These are phyloP conservation scores for Rhyacophila evoluta DNA, from an alignment of 2,888 invertebrate genomes.

Conservation along the genomic window DNA sequence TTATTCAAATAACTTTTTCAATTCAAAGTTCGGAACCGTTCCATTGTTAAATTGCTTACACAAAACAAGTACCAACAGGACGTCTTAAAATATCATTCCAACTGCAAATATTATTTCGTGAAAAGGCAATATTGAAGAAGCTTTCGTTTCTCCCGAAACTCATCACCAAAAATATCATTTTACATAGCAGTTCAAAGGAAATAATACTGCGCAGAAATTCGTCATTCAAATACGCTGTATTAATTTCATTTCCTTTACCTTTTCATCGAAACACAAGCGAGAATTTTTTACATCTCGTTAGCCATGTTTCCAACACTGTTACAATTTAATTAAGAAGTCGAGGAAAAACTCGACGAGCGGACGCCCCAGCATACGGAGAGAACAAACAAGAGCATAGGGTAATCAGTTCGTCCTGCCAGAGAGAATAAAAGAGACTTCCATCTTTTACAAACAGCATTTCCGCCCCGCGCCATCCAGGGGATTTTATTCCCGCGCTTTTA, in stretches of 20 bases:
- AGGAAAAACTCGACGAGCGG: conserved; percentile 21
- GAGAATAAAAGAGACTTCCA: conserved; percentile 8
- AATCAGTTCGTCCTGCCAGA: conserved; percentile 39
- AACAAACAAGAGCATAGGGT: conserved; percentile 37
- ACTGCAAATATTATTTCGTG: too few species aligned
- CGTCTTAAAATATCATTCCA: too few species aligned
- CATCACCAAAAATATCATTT: not conserved
- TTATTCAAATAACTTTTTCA: too few species aligned
- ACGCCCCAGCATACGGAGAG: conserved; percentile 14
- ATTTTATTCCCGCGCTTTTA: conserved; percentile 41
- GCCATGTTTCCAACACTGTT: conserved; percentile 25
- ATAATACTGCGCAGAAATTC: not conserved
- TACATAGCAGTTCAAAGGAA: conserved; percentile 13
- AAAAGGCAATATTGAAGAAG: not conserved
- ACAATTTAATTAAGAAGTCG: conserved; percentile 42
- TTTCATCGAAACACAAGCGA: conserved; percentile 14
- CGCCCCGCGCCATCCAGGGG: conserved; percentile 29
- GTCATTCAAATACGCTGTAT: conserved; percentile 4
- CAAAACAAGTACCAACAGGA: too few species aligned
- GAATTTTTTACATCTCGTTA: conserved; percentile 27
- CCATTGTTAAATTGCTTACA: too few species aligned
- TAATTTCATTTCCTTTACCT: conserved; percentile 12
- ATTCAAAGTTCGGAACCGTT: too few species aligned
- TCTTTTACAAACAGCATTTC: conserved; percentile 30
- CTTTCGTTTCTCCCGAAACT: not conserved